Base-by-base conservation (phyloP, 2,888 invertebrate species). In the Gymnoscelis rufifasciata region DNA sequence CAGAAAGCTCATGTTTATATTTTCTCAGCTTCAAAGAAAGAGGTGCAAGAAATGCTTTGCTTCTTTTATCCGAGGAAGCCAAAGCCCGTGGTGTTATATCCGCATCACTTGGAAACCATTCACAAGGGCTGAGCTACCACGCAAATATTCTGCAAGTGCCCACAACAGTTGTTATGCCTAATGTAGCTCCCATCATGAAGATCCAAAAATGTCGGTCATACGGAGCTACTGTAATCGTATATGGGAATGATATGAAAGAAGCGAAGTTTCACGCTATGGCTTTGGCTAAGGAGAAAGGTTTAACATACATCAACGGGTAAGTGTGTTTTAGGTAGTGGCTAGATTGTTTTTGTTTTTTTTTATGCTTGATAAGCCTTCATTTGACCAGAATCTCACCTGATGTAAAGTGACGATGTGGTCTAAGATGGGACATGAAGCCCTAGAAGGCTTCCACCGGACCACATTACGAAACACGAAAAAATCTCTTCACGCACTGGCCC, bases 121-220 rank as follows among this genome's bases (percentile, higher is more conserved):
- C 98, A 0, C 92, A 96, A 66, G 91, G 86, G 0, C 69, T 96
- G 36, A 92, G 93, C 56, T 96, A 94, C 72, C 96, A 96, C 71
- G 95, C 95, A 0, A 86, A 90, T 57, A 89, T 90, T 47, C 86
- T 96, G 6, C 86, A 88, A 29, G 90, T 95, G 14, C 92, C 94
- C 0, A 91, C 92, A 0, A 95, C 95, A 0, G 96, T 98, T 3
- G 95, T 98, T n/a, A 98, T 98, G 98, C 98, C 98, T 0, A 92
- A 92, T 29, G 92, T 96, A 0, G 98, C 98, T 0, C 97, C 98
- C 0, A 94, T 98, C 47, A 98, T 98, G 97, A 98, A 98, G 86
- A 94, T 98, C 38, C 93, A 95, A 67, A 93, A 94, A 53, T 98
- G 98, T 71, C 91, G 92, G 42, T 93, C 93, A 40, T 95, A 92